Percentiles rank a stretch among this genome's conserved stretches.
Conservation (phyloP, 2,113 vertebrate genomes). For the Athene noctua region DNA sequence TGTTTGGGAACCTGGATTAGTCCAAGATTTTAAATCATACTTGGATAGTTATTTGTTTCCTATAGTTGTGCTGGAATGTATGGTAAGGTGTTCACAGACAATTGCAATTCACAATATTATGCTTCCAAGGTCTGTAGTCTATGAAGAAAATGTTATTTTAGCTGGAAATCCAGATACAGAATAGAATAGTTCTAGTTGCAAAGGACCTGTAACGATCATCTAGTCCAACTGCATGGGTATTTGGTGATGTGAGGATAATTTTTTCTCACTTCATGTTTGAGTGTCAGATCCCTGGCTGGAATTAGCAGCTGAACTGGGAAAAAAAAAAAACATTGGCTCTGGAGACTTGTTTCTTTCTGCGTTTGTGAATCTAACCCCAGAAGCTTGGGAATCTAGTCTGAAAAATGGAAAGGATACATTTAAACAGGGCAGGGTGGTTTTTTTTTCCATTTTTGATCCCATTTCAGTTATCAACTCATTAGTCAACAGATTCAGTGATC, state of each 20-base stretch:
- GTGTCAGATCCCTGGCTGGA: not conserved
- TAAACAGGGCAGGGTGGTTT: not conserved
- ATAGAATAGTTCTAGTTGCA: not conserved
- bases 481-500: not conserved
- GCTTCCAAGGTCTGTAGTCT: not conserved
- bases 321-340: not conserved
- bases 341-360: not conserved
- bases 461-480: not conserved
- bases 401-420: not conserved
- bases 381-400: not conserved
- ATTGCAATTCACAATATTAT: not conserved
- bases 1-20: not conserved
- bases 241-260: not conserved
- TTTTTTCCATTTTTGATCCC: not conserved
- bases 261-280: not conserved
- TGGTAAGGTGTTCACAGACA: not conserved
- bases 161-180: not conserved
- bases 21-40: conserved; percentile 6
- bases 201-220: not conserved
- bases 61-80: not conserved
- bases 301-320: not conserved
- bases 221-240: not conserved
- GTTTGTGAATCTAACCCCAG: not conserved
- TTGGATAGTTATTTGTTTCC: not conserved
- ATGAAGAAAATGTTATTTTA: not conserved